Base-by-base conservation (phyloP, 2,113 vertebrate species). In the Porphyrio hochstetteri region DNA sequence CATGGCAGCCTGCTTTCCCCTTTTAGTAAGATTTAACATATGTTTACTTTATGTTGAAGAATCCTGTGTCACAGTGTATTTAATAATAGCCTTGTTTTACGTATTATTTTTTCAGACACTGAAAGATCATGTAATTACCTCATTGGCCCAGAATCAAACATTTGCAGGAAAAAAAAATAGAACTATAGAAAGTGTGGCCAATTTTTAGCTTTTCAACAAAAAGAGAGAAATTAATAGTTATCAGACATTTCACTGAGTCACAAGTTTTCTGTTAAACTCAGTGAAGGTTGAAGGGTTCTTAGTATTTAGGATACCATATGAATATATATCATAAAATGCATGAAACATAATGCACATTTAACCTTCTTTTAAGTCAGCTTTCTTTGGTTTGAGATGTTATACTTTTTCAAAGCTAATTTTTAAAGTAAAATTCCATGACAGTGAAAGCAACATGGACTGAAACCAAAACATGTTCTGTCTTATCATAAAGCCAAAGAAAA, bases 401-500 rank as follows among this genome's bases (percentile, higher is more conserved):
- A 23, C 21, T 59, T 90, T 82, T 88, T 90, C 48, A 82, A 88
- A 82, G 24, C 13, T 78, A 46, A 44, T 65, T 91, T 86, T 93
- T 59, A 52, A 91, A 80, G 46, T 44, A 63, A 52, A 80, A 90
- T 87, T 88, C 63, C 46, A 42, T 65, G 84, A 50, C 0, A 9
- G 40, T 69, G 67, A 79, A 93, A 93, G 36, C 36, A 92, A 65
- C 40, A 59, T 24, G 40, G 50, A 65, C 44, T 52, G 71, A 94
- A 95, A 82, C 17, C 31, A 86, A 91, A 94, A 61, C 31, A 61
- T 68, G 48, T 82, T 82, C 69, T 64, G 13, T 69, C 27, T 76
- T 80, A 87, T 55, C 57, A 67, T 76, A 75, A 86, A 87, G 84
- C 70, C 57, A 80, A 95, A 82, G 70, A 74, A 65, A 91, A 69